These are phyloP conservation scores for Lophius piscatorius DNA, from an alignment of 2,113 vertebrate species.

Conservation along the genomic window DNA sequence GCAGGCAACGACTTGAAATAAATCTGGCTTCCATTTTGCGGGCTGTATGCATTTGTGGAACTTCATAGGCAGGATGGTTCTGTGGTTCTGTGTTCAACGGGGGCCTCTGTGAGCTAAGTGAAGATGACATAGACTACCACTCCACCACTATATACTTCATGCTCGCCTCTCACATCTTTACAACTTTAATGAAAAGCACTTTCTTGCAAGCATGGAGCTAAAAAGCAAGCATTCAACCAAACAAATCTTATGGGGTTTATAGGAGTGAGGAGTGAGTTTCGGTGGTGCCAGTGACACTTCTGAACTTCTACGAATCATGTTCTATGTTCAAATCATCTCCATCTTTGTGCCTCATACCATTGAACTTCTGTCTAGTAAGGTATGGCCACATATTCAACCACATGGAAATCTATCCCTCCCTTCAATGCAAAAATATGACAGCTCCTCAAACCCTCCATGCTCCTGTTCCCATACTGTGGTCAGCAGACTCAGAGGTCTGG, in stretches of 20 bases:
- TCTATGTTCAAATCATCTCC: conserved; percentile 32
- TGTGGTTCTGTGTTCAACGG: too few relatives aligned
- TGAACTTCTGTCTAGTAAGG: conserved; percentile 36
- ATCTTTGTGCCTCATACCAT: conserved; percentile 7
- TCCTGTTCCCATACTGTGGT: conserved; percentile 46
- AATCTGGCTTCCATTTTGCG: conserved; percentile 44
- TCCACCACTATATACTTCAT: conserved; percentile 49
- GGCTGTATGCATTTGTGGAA: conserved; percentile 22
- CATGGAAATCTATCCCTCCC: conserved; percentile 46
- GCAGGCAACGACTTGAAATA: conserved; percentile 23
- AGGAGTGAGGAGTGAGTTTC: conserved; percentile 25
- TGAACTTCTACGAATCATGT: conserved; percentile 56
- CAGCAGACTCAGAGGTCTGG: conserved; percentile 42
- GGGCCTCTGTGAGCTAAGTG: conserved; percentile 39
- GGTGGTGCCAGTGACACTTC: conserved; percentile 45
- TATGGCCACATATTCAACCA: conserved; percentile 54
- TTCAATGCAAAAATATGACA: conserved; percentile 47
- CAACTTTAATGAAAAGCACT: conserved; percentile 51
- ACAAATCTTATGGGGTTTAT: conserved; percentile 20
- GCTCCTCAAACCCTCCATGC: conserved; percentile 36
- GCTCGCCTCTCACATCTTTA: conserved; percentile 22
- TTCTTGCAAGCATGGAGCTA: conserved; percentile 1
- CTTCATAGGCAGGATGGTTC: conserved; percentile 41
- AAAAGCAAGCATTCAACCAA: conserved; percentile 19
- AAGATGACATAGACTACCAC: conserved; percentile 44